Evolutionary conservation across 2,113 vertebrate genomes (phyloP).

Genomic region (Rhabdornis inornatus): DNA sequence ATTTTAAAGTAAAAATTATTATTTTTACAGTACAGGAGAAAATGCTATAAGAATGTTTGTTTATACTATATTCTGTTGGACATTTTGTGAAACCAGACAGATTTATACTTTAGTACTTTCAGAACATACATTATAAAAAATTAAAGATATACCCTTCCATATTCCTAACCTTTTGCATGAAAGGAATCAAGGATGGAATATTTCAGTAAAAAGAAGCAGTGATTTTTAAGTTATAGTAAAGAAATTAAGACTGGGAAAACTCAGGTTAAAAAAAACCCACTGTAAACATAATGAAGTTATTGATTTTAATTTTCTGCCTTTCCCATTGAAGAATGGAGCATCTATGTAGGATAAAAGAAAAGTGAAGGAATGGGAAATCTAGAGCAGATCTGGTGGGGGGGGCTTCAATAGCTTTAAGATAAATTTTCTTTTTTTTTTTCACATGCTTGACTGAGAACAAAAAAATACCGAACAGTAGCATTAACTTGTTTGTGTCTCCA

Average conservation of each 20-base stretch:
- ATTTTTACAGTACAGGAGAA: neutral
- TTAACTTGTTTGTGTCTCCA: neutral
- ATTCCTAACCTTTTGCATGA: neutral
- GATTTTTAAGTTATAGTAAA: slow-evolving; percentile 36
- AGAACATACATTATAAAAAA: neutral
- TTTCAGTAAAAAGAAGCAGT: neutral
- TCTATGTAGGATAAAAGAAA: neutral
- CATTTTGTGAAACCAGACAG: neutral
- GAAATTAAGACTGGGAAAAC: slow-evolving; percentile 64
- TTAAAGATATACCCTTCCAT: neutral
- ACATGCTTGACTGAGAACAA: neutral
- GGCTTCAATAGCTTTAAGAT: slow-evolving; percentile 30
- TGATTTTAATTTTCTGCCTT: slow-evolving; percentile 85
- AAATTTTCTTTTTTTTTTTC: neutral
- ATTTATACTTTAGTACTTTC: neutral
- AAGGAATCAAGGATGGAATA: neutral
- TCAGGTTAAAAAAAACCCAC: slow-evolving; percentile 43
- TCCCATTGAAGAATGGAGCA: slow-evolving; percentile 50
- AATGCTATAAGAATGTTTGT: neutral
- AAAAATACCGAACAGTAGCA: neutral
- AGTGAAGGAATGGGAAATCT: slow-evolving; percentile 22
- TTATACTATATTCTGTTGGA: neutral
- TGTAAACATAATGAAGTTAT: slow-evolving; percentile 86
- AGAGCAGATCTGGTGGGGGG: neutral
- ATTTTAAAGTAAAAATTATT: neutral